Percentiles rank a stretch among this genome's conserved stretches.
Evolutionary conservation across 1,140 invertebrate species (phyloP).

Genomic region (Drosophila santomea): DNA sequence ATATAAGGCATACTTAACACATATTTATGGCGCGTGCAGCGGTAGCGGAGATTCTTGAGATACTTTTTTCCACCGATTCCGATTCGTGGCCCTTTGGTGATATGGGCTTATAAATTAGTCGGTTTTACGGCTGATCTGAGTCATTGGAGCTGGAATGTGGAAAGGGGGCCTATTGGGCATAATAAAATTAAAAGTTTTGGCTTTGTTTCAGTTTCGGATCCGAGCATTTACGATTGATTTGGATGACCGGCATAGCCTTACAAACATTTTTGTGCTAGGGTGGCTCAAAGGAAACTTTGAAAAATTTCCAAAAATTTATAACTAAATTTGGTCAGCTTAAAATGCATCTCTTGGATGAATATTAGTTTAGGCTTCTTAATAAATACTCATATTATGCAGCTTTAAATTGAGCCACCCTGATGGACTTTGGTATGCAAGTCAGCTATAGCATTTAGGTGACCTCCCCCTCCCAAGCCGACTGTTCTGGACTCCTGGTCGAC

Average conservation of each 20-base stretch:
- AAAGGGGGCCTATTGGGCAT: constrained; percentile 6
- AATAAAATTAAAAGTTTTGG: constrained; percentile 44
- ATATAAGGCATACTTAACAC: constrained; percentile 81
- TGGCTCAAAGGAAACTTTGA: not conserved
- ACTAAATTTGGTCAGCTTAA: not conserved
- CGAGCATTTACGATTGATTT: constrained; percentile 37
- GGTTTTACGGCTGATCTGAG: constrained; percentile 52
- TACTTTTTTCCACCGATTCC: constrained; percentile 46
- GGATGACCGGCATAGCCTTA: constrained; percentile 8
- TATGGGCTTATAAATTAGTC: constrained; percentile 61
- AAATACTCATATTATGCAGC: too few relatives aligned
- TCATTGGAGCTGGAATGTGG: constrained; percentile 47
- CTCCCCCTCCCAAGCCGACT: constrained; percentile 7
- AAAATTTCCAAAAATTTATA: not conserved
- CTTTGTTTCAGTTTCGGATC: constrained; percentile 25
- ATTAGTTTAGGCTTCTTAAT: too few relatives aligned
- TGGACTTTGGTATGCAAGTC: constrained; percentile 2
- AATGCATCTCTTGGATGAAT: too few relatives aligned
- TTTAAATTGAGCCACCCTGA: not conserved
- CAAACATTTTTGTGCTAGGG: constrained; percentile 12
- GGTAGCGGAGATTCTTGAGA: constrained; percentile 76
- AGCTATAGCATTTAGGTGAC: constrained; percentile 35
- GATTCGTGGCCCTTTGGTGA: not conserved
- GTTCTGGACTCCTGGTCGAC: constrained; percentile 37
- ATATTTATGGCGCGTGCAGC: constrained; percentile 82